Conservation (phyloP, 1,140 invertebrate genomes). For the Orchestia grillus region DNA sequence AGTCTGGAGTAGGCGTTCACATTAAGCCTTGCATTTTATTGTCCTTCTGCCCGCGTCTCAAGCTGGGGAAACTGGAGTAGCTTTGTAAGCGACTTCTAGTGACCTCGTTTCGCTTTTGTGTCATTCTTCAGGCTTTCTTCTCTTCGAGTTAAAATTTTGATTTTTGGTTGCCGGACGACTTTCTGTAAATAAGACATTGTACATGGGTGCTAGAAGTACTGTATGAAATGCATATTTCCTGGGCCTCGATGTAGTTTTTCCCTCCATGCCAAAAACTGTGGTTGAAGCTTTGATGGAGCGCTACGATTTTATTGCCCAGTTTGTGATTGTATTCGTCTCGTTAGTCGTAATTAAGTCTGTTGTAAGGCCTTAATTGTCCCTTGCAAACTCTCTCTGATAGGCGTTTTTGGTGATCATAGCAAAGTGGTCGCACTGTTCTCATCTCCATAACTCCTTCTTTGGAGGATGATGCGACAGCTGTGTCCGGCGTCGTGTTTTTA, state of each 20-base stretch:
- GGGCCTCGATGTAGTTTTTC: not conserved
- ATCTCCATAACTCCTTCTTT: conserved; percentile 8
- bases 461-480: not conserved
- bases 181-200: not conserved
- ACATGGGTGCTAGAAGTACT: not conserved
- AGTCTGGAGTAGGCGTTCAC: not conserved
- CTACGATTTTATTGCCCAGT: not conserved
- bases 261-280: not conserved
- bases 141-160: too few species aligned
- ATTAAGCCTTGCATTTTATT: not conserved
- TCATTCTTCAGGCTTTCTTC: too few species aligned
- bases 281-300: not conserved
- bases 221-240: not conserved
- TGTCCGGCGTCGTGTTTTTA: not conserved
- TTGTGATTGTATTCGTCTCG: not conserved
- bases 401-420: not conserved
- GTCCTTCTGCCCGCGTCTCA: not conserved
- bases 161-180: too few species aligned
- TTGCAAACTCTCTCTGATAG: not conserved
- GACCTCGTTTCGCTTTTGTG: too few species aligned
- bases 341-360: not conserved
- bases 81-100: too few species aligned
- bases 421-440: not conserved
- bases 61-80: too few species aligned
- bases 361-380: not conserved